Base-by-base conservation (phyloP, 2,888 invertebrate genomes). In the Nymphalis urticae region DNA sequence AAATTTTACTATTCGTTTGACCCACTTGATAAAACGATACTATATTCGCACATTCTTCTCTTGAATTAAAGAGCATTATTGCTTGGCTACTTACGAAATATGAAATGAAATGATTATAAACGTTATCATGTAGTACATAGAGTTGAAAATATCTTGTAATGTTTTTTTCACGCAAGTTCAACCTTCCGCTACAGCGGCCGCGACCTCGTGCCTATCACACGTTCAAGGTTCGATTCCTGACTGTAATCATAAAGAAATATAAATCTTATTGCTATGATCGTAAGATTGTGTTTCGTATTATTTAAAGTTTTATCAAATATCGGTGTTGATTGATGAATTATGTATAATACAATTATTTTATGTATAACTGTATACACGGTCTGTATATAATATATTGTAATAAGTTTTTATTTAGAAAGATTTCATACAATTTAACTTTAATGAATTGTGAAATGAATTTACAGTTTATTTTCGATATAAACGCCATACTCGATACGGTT, bases 201-300 rank as follows among this genome's bases (percentile, higher is more conserved):
- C 81, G 88, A 79, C 90, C 90, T 90, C 85, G 89, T 78, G 76
- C 76, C 80, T 85, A 84, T 84, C 89, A 87, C 89, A 87, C 85
- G 87, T 85, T 89, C 90, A 91, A 90, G 90, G 90, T 88, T 86
- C 78, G 81, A 79, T 74, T 82, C 82, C 78, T 60, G 66, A 51
- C 42, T 54, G 51, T 47, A 9, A 17, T 53, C 59, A 42, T 27
- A 64, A 63, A 27, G 48, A 27, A 73, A 65, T 69, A 42, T 62
- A n/a, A 16, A 64, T 72, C 56, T 62, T 72, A 70, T 66, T 2
- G 1, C 0, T 2, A 5, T 36, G 2, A 2, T 2, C 1, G 13
- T 64, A 67, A 54, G 50, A 66, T 60, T 21, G 36, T 21, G 7
- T 19, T 63, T 70, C n/a, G 8, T 48, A 13, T 56, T 56, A 56